phyloP scores from a whole-genome alignment of 2,797 vertebrate species.

The Parotocinclus haroldoi region DNA sequence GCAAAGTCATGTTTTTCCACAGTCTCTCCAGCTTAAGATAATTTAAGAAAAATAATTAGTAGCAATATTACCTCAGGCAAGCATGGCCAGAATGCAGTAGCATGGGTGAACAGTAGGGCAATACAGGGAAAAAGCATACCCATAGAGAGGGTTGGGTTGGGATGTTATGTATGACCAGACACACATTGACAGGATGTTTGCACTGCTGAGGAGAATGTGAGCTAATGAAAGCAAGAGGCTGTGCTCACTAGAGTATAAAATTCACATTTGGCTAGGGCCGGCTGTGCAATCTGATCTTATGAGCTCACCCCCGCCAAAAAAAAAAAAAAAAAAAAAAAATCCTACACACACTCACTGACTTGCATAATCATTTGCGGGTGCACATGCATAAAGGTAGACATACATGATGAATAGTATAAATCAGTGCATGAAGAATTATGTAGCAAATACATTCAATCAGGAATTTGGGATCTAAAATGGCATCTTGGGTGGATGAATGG shows the following conservation, averaged over 20 bases:
- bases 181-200: constrained; percentile 72
- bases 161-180: constrained; percentile 16
- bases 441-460: no score
- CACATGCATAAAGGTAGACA: constrained; percentile 23
- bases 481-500: no score
- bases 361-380: no score
- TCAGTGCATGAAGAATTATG: no score
- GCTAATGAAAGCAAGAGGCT: constrained; percentile 85
- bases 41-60: constrained; percentile 21
- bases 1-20: constrained; percentile 4
- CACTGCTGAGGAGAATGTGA: constrained; percentile 79
- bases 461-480: no score
- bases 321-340: constrained; percentile 22
- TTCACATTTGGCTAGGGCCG: constrained; percentile 75
- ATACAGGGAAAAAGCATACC: constrained; percentile 28
- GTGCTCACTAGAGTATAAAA: constrained; percentile 82
- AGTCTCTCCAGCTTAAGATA: constrained; percentile 13
- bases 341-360: constrained; percentile 32
- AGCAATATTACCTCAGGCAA: constrained; percentile 5
- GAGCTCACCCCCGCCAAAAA: constrained; percentile 57
- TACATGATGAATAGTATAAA: no score
- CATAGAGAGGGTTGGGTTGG: constrained; percentile 10
- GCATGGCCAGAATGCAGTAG: constrained; percentile 10
- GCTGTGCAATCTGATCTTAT: constrained; percentile 80
- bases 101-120: constrained; percentile 12